Conservation (phyloP, 2,113 vertebrate genomes). For the Oxyruncus cristatus region DNA sequence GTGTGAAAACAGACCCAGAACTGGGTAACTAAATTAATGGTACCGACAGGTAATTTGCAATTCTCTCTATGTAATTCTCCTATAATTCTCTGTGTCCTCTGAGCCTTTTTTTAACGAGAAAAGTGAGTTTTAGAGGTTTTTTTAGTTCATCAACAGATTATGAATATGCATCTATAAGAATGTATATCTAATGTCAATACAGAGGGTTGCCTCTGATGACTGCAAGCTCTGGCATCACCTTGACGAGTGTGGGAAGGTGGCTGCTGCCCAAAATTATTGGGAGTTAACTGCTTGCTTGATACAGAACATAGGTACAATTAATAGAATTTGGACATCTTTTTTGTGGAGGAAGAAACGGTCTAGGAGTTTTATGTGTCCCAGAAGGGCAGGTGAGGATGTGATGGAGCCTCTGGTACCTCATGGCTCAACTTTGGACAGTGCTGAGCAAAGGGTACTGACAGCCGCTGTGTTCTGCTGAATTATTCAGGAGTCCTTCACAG, state of each 20-base stretch:
- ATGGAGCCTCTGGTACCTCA: neutral
- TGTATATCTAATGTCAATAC: neutral
- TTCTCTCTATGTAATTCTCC: too few relatives aligned
- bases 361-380: neutral
- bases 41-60: neutral
- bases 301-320: neutral
- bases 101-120: neutral
- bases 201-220: neutral
- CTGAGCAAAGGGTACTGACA: neutral
- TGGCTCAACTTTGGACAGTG: neutral
- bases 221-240: neutral
- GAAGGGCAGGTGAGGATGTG: neutral
- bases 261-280: neutral
- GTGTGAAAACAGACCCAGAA: neutral
- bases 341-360: neutral
- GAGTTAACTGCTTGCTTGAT: neutral
- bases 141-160: neutral
- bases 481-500: constrained; percentile 44
- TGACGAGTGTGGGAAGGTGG: neutral
- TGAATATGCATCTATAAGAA: neutral
- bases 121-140: neutral
- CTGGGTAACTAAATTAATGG: neutral
- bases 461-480: neutral
- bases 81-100: too few relatives aligned
- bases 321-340: neutral